Evolutionary conservation across 2,888 invertebrate genomes (phyloP).

Genomic region (Metallyticus violacea): DNA sequence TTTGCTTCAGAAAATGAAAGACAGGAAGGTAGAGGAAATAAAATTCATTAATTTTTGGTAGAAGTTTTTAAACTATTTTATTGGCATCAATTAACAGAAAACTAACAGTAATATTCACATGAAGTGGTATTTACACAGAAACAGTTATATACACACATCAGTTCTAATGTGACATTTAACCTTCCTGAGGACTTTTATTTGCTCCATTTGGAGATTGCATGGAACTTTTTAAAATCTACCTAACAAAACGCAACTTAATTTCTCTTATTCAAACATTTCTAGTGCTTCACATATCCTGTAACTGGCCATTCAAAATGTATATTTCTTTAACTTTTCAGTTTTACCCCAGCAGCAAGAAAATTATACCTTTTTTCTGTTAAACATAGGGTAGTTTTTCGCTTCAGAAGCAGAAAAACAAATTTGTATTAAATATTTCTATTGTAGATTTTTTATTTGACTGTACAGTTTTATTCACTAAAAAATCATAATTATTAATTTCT

Average conservation of each 20-base stretch:
- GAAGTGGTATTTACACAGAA: conserved; percentile 21
- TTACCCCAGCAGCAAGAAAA: background rate
- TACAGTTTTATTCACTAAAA: too few relatives aligned
- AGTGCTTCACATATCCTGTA: background rate
- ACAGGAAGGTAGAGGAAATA: background rate
- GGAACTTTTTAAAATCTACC: conserved; percentile 5
- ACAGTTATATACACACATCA: conserved; percentile 22
- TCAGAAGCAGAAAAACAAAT: too few relatives aligned
- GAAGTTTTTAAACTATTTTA: background rate
- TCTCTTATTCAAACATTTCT: background rate
- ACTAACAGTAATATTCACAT: conserved; percentile 8
- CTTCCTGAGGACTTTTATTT: conserved; percentile 26
- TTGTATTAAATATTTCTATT: too few relatives aligned
- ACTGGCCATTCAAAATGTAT: background rate
- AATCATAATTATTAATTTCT: too few relatives aligned
- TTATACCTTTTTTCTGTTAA: too few relatives aligned
- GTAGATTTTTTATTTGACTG: too few relatives aligned
- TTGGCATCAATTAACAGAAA: background rate
- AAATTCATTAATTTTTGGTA: background rate
- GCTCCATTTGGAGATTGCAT: conserved; percentile 1
- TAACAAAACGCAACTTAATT: background rate
- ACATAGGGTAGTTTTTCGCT: too few relatives aligned
- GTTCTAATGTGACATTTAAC: conserved; percentile 22
- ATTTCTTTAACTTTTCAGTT: background rate
- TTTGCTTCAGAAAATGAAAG: too few relatives aligned